Conservation (phyloP, 2,113 vertebrate species). For the Verasper variegatus region DNA sequence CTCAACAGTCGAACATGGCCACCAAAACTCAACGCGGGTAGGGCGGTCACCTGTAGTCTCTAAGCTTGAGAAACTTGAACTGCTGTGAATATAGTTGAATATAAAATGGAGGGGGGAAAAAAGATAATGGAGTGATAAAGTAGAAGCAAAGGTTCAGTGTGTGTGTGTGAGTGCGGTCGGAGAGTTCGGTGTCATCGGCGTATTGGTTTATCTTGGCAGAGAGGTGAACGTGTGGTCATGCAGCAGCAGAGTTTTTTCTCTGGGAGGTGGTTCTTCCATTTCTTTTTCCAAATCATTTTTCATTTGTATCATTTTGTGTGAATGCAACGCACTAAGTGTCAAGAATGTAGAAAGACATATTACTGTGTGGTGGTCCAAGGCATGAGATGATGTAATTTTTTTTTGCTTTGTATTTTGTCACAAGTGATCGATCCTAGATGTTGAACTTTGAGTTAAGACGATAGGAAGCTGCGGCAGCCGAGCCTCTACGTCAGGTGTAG, state of each 20-base stretch:
- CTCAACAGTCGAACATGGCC: slow-evolving; percentile 15
- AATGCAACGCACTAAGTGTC: slow-evolving; percentile 91
- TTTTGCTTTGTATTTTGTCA: slow-evolving; percentile 78
- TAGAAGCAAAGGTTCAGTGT: slow-evolving; percentile 27
- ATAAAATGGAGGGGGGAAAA: background rate
- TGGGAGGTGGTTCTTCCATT: slow-evolving; percentile 40
- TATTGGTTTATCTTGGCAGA: slow-evolving; percentile 73
- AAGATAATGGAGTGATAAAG: background rate
- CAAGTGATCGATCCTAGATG: slow-evolving; percentile 73
- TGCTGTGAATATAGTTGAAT: slow-evolving; percentile 65
- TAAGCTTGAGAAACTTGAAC: slow-evolving; percentile 28
- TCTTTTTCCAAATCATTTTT: slow-evolving; percentile 24
- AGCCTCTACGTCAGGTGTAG: slow-evolving; percentile 53
- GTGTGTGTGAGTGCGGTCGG: slow-evolving; percentile 18
- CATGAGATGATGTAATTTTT: slow-evolving; percentile 73
- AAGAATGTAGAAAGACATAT: slow-evolving; percentile 89
- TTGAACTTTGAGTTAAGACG: slow-evolving; percentile 29
- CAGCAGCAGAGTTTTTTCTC: slow-evolving; percentile 10
- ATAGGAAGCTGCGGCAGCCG: slow-evolving; percentile 36
- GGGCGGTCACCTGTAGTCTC: background rate
- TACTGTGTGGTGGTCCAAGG: slow-evolving; percentile 86
- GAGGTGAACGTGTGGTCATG: slow-evolving; percentile 68
- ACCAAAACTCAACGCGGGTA: background rate
- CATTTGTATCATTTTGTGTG: slow-evolving; percentile 77
- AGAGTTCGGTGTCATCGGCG: slow-evolving; percentile 5